phyloP scores from a whole-genome alignment of 2,113 vertebrate genomes.

The Solea senegalensis region DNA sequence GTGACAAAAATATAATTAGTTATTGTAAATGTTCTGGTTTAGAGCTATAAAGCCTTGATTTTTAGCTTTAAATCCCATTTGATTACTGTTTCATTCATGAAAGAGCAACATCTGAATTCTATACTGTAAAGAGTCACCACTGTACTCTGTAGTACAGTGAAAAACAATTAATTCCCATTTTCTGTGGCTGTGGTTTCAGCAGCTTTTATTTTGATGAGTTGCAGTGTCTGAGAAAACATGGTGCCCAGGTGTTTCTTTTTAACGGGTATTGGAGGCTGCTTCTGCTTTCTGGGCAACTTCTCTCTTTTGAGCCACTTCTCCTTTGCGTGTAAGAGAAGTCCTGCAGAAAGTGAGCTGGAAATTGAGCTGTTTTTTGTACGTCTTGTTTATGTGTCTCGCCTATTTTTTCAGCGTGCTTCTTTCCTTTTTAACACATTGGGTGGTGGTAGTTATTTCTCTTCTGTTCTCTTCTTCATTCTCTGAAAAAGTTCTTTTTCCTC shows the following conservation, averaged over 20 bases:
- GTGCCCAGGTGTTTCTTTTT: constrained; percentile 57
- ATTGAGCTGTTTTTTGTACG: constrained; percentile 51
- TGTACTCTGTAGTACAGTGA: constrained; percentile 13
- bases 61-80: no score
- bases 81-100: no score
- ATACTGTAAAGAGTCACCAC: not conserved
- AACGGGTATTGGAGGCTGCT: constrained; percentile 46
- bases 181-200: constrained; percentile 17
- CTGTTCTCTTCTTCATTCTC: constrained; percentile 8
- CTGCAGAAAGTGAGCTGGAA: constrained; percentile 37
- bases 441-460: constrained; percentile 1
- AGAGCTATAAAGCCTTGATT: no score
- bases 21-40: no score
- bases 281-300: constrained; percentile 81
- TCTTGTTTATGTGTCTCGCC: not conserved
- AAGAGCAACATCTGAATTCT: not conserved
- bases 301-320: constrained; percentile 52
- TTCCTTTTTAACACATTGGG: constrained; percentile 4
- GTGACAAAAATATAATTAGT: no score
- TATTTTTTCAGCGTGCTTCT: constrained; percentile 3
- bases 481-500: not conserved
- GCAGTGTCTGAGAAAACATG: constrained; percentile 8
- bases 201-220: constrained; percentile 23
- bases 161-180: constrained; percentile 46
- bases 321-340: constrained; percentile 67